Evolutionary conservation across 2,888 invertebrate genomes (phyloP).

Genomic region (Melinaea marsaeus): DNA sequence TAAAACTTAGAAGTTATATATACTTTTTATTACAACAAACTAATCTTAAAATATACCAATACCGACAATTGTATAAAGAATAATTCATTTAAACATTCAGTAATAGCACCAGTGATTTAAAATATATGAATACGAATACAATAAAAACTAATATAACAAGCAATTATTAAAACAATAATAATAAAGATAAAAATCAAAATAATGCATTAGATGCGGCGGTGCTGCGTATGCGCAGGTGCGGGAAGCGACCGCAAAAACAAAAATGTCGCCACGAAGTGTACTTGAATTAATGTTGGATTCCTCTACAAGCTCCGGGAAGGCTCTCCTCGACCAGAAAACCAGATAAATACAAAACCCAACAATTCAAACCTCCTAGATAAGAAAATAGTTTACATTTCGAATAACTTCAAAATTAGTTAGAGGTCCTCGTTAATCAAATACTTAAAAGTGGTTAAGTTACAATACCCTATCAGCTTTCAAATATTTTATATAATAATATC

Average conservation of each 20-base stretch:
- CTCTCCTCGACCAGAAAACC: neutral
- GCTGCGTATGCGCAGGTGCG: neutral
- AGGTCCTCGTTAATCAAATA: too few species aligned
- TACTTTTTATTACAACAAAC: too few species aligned
- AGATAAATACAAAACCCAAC: neutral
- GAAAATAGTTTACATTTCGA: too few species aligned
- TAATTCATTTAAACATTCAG: neutral
- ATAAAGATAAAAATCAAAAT: conserved; percentile 7
- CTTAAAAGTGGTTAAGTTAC: too few species aligned
- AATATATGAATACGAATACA: neutral
- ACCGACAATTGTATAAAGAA: neutral
- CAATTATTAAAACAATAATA: conserved; percentile 3
- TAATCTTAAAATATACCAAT: neutral
- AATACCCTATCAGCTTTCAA: too few species aligned
- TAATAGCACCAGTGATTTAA: neutral
- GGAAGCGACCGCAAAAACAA: neutral
- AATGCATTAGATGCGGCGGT: neutral
- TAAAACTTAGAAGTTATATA: too few species aligned
- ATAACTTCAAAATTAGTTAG: too few species aligned
- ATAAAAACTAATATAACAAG: neutral
- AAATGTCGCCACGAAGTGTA: conserved; percentile 5
- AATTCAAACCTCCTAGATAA: too few species aligned
- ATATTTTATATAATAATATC: too few species aligned
- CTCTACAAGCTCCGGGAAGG: neutral
- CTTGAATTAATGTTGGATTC: conserved; percentile 1